Percentiles rank a stretch among this genome's conserved stretches.
phyloP scores from a whole-genome alignment of 2,797 vertebrate species.

The Alectoris magna region DNA sequence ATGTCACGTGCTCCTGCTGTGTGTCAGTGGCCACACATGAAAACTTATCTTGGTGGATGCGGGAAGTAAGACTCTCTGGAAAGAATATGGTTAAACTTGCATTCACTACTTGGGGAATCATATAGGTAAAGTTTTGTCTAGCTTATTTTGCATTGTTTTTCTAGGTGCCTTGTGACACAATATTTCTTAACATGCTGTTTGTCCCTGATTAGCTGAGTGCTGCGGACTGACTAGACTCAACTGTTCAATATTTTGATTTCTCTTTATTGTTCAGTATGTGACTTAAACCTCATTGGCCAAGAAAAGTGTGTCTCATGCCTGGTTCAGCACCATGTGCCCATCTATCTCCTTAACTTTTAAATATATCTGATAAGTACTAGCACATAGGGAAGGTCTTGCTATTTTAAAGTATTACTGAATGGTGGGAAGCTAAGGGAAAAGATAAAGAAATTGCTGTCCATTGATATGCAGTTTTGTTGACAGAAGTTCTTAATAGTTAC shows the following conservation, averaged over 20 bases:
- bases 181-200: conserved; percentile 34
- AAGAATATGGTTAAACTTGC: background rate
- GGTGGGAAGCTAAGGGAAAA: background rate
- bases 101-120: background rate
- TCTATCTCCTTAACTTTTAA: background rate
- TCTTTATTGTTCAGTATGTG: background rate
- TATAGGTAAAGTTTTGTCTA: background rate
- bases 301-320: background rate
- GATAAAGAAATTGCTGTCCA: background rate
- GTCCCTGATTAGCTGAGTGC: background rate
- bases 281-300: background rate
- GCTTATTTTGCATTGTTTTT: conserved; percentile 19
- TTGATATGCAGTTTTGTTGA: background rate
- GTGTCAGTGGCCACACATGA: background rate
- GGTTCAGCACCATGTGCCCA: background rate
- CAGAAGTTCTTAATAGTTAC: background rate
- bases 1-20: background rate
- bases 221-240: background rate
- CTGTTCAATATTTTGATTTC: background rate
- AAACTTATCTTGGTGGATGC: background rate
- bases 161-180: background rate
- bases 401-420: background rate
- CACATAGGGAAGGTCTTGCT: background rate
- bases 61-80: background rate
- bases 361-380: background rate